Conservation (phyloP, 2,113 vertebrate genomes). For the Delphinus delphis region DNA sequence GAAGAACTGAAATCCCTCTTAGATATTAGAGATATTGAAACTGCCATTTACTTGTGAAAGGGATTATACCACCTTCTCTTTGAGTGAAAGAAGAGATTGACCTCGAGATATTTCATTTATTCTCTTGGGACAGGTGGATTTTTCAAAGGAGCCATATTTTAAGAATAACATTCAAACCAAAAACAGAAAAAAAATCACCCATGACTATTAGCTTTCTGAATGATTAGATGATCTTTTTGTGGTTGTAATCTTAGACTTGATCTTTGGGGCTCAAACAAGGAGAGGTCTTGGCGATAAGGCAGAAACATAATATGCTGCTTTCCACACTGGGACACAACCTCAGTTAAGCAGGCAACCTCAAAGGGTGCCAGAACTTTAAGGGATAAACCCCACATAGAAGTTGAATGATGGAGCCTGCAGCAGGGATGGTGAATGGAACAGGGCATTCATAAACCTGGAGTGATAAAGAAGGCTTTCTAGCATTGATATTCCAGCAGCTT, state of each 20-base stretch:
- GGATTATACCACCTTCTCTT: neutral
- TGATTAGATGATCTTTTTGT: neutral
- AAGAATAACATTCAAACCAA: neutral
- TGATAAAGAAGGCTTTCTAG: neutral
- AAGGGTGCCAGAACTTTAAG: neutral
- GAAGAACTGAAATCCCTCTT: neutral
- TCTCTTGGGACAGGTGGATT: neutral
- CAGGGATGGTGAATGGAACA: neutral
- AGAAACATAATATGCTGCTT: neutral
- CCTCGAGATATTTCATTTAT: neutral
- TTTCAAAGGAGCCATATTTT: neutral
- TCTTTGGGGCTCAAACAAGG: neutral
- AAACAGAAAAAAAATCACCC: neutral
- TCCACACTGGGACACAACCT: neutral
- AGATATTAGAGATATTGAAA: neutral
- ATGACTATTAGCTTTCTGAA: neutral
- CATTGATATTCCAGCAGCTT: neutral
- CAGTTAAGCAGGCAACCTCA: too few species aligned
- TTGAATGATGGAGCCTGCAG: neutral
- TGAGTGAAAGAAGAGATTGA: neutral
- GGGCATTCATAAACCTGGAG: neutral
- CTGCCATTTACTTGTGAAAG: neutral
- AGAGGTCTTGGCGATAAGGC: neutral
- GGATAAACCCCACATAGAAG: neutral
- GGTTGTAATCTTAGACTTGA: neutral